Conservation (phyloP, 2,797 vertebrate genomes). For the Spondyliosoma cantharus region DNA sequence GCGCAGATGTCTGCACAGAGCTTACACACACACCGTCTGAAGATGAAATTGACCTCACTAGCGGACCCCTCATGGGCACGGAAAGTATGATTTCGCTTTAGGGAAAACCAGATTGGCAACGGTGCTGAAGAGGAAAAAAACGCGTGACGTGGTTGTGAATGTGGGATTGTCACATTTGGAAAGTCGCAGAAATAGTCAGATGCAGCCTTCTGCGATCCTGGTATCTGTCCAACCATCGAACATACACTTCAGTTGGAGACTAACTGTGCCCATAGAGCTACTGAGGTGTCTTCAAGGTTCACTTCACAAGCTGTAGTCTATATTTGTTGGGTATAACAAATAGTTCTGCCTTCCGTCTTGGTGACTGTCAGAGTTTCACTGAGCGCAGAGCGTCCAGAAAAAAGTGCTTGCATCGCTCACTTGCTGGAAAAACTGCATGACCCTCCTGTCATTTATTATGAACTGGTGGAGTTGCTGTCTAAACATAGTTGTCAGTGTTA, state of each 20-base stretch:
- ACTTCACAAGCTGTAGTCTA: not conserved
- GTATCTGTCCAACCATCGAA: not conserved
- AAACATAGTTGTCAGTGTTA: conserved; percentile 47
- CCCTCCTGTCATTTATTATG: conserved; percentile 28
- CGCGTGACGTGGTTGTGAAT: not conserved
- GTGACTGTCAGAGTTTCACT: not conserved
- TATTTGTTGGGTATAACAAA: conserved; percentile 2
- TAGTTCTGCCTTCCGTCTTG: not conserved
- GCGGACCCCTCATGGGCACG: too few relatives aligned
- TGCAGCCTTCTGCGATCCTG: not conserved
- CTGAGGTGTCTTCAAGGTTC: not conserved
- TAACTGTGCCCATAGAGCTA: not conserved
- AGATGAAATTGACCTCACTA: too few relatives aligned
- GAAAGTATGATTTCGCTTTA: too few relatives aligned
- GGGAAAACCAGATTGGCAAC: not conserved
- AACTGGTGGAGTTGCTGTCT: conserved; percentile 26
- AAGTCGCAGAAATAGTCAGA: not conserved
- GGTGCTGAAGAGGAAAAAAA: too few relatives aligned
- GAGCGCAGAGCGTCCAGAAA: not conserved
- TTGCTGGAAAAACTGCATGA: conserved; percentile 15
- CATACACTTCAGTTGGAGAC: not conserved
- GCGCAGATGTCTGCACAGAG: too few relatives aligned
- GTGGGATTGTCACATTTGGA: not conserved
- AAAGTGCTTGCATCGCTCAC: conserved; percentile 15
- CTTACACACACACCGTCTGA: too few relatives aligned